A percentile compares a stretch with the other conserved stretches of the same genome.
Evolutionary conservation across 23 tunicate genomes (phyloP).

Genomic region (Ciona savignyi): DNA sequence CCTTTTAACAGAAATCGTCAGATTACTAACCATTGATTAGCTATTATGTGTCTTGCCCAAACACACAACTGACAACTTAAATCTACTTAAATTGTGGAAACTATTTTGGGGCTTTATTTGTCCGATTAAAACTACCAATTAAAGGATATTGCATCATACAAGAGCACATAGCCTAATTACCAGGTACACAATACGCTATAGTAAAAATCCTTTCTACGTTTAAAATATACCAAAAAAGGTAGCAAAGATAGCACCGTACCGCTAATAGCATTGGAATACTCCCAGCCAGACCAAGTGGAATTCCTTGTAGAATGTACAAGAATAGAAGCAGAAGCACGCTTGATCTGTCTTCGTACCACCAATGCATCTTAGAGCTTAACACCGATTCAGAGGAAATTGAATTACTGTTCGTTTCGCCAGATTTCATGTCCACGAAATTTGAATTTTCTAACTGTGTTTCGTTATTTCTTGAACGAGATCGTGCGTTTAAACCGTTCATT

Average conservation of each 20-base stretch:
- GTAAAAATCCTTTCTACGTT: too few relatives aligned
- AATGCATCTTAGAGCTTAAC: constrained; percentile 11
- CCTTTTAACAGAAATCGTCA: too few relatives aligned
- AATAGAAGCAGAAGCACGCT: constrained; percentile 75
- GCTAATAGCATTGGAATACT: constrained; percentile 96
- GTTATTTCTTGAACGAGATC: neutral
- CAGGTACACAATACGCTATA: too few relatives aligned
- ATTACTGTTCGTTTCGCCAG: too few relatives aligned
- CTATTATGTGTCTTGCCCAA: too few relatives aligned
- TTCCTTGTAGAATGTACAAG: constrained; percentile 86
- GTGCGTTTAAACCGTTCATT: neutral
- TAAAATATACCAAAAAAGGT: neutral
- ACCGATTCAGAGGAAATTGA: neutral
- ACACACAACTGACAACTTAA: too few relatives aligned
- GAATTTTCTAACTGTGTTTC: neutral
- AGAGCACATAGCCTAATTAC: too few relatives aligned
- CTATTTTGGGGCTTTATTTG: too few relatives aligned
- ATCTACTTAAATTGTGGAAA: too few relatives aligned
- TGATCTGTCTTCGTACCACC: constrained; percentile 84
- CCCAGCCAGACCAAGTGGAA: constrained; percentile 96
- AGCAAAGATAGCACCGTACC: constrained; percentile 19
- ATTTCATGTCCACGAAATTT: neutral
- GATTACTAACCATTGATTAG: too few relatives aligned
- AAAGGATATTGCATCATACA: too few relatives aligned
- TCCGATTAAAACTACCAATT: too few relatives aligned